Percentiles rank a stretch among this genome's conserved stretches.
phyloP scores from a whole-genome alignment of 2,113 vertebrate species.

The Erythrolamprus reginae region DNA sequence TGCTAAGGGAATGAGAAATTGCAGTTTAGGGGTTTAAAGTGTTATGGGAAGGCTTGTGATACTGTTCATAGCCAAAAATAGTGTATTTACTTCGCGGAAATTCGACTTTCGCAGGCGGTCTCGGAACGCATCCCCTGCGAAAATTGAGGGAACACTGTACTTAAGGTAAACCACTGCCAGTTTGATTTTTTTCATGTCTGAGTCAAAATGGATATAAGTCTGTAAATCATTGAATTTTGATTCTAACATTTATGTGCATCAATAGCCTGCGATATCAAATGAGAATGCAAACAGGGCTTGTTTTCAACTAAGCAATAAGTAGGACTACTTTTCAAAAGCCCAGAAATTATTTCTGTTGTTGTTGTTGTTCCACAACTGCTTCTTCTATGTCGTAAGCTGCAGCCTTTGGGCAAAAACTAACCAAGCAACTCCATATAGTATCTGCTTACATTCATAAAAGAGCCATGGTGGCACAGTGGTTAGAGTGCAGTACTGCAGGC shows the following conservation, averaged over 20 bases:
- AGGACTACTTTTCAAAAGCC: not conserved
- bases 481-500: too few relatives aligned
- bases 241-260: not conserved
- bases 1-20: too few relatives aligned
- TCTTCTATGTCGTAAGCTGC: not conserved
- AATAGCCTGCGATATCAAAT: not conserved
- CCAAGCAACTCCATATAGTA: not conserved
- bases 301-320: not conserved
- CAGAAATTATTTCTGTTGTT: not conserved
- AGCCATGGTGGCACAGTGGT: too few relatives aligned
- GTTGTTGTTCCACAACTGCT: not conserved
- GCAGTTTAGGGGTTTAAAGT: too few relatives aligned
- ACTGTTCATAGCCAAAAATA: too few relatives aligned
- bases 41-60: too few relatives aligned
- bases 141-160: too few relatives aligned
- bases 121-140: too few relatives aligned
- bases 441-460: not conserved
- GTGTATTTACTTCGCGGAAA: too few relatives aligned
- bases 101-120: too few relatives aligned
- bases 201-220: not conserved
- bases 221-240: not conserved
- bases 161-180: too few relatives aligned
- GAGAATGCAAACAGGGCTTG: not conserved
- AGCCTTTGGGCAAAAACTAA: not conserved
- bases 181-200: not conserved